Evolutionary conservation across 2,888 invertebrate species (phyloP).

Genomic region (Apeira syringaria): DNA sequence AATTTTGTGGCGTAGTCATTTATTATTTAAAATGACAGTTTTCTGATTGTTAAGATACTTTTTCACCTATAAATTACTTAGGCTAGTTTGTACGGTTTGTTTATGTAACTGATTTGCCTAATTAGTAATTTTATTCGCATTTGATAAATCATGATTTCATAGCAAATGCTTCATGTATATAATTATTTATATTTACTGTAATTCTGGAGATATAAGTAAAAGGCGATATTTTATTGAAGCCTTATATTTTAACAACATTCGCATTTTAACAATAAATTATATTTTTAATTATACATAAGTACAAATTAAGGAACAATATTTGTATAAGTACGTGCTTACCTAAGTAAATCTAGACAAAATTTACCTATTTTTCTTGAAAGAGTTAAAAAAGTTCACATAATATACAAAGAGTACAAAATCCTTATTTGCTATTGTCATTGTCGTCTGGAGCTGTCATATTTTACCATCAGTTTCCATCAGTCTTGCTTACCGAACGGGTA

Average conservation of each 20-base stretch:
- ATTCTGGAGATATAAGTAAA: too few relatives aligned
- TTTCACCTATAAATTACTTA: too few relatives aligned
- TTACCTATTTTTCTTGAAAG: slow-evolving; percentile 12
- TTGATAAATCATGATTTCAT: too few relatives aligned
- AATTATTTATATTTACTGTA: too few relatives aligned
- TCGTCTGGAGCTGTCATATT: slow-evolving; percentile 22
- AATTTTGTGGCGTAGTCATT: too few relatives aligned
- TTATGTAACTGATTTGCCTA: too few relatives aligned
- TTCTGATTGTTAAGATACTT: too few relatives aligned
- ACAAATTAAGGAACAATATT: slow-evolving; percentile 67
- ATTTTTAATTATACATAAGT: slow-evolving; percentile 56
- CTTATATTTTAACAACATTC: slow-evolving; percentile 74
- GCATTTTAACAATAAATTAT: slow-evolving; percentile 73
- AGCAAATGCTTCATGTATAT: too few relatives aligned
- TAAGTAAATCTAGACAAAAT: slow-evolving; percentile 15
- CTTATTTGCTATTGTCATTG: slow-evolving; percentile 30
- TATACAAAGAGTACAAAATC: slow-evolving; percentile 22
- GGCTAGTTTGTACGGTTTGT: too few relatives aligned
- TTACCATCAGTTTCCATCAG: slow-evolving; percentile 41
- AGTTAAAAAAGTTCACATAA: slow-evolving; percentile 21
- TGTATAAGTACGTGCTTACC: slow-evolving; percentile 34
- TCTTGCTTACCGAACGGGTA: slow-evolving; percentile 52
- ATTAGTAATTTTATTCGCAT: too few relatives aligned
- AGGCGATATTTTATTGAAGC: slow-evolving; percentile 44
- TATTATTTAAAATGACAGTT: too few relatives aligned